phyloP scores from a whole-genome alignment of 2,888 invertebrate genomes.

The Nysson spinosus region DNA sequence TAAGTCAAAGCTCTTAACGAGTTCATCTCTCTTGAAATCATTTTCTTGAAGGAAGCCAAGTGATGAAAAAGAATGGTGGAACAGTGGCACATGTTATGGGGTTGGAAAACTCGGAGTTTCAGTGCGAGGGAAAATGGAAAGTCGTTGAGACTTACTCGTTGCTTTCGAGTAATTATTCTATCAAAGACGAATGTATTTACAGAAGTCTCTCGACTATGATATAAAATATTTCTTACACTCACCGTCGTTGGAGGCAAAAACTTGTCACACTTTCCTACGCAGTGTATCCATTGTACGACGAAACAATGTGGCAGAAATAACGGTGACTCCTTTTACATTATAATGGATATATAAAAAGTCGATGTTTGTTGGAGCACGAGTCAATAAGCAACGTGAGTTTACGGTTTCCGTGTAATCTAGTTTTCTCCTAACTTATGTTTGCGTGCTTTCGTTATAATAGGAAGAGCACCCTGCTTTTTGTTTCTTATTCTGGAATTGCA shows the following conservation, averaged over 20 bases:
- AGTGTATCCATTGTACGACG: background rate
- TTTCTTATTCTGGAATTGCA: no score
- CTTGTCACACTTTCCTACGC: background rate
- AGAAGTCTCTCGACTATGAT: no score
- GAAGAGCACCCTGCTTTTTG: no score
- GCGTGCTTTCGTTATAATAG: no score
- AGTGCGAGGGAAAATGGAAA: conserved; percentile 9
- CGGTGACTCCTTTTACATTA: no score
- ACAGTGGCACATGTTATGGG: background rate
- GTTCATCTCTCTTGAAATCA: background rate
- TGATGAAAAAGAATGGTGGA: conserved; percentile 1
- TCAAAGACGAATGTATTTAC: conserved; percentile 1
- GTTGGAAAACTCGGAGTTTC: background rate
- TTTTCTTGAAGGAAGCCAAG: conserved; percentile 3
- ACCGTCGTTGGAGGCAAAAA: no score
- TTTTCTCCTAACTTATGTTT: no score
- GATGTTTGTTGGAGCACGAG: no score
- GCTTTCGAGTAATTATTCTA: conserved; percentile 16
- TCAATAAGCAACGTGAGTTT: no score
- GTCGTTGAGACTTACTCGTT: conserved; percentile 2
- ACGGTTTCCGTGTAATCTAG: no score
- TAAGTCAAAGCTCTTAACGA: background rate
- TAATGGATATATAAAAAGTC: no score
- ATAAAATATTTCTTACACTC: no score
- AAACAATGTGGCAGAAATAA: background rate